Evolutionary conservation across 2,888 invertebrate species (phyloP).

Genomic region (Onchidella celtica): DNA sequence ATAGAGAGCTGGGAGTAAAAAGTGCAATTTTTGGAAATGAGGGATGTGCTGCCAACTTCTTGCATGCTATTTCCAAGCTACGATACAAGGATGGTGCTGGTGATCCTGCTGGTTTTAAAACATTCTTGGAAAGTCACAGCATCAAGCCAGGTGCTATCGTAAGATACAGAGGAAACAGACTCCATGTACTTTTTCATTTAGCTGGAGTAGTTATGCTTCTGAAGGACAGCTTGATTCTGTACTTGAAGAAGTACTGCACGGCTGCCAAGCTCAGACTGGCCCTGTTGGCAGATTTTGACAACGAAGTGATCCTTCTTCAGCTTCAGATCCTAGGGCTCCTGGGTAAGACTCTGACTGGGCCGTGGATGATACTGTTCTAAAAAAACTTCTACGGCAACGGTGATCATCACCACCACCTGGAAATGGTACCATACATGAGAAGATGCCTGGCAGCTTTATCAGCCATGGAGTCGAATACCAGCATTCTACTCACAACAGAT

Average conservation of each 20-base stretch:
- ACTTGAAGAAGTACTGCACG: not conserved
- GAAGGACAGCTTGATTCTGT: not conserved
- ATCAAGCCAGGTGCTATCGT: not conserved
- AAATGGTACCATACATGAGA: not conserved
- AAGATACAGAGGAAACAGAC: not conserved
- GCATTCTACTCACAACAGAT: not conserved
- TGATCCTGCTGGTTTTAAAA: not conserved
- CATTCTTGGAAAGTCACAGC: not conserved
- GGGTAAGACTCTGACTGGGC: not conserved
- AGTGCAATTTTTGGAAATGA: not conserved
- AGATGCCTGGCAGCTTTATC: not conserved
- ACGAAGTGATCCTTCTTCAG: not conserved
- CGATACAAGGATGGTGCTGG: not conserved
- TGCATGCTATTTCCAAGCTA: not conserved
- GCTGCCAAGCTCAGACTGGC: not conserved
- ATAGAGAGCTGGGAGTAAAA: not conserved
- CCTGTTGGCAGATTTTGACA: not conserved
- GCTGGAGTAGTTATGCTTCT: not conserved
- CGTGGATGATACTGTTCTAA: no score
- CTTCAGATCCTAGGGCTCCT: not conserved
- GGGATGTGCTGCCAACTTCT: not conserved
- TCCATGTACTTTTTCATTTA: constrained; percentile 2
- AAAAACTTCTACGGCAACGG: not conserved
- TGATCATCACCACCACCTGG: not conserved
- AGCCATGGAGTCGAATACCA: not conserved